phyloP scores from a whole-genome alignment of 2,797 vertebrate genomes.

The Xiphorhynchus erythropygius region DNA sequence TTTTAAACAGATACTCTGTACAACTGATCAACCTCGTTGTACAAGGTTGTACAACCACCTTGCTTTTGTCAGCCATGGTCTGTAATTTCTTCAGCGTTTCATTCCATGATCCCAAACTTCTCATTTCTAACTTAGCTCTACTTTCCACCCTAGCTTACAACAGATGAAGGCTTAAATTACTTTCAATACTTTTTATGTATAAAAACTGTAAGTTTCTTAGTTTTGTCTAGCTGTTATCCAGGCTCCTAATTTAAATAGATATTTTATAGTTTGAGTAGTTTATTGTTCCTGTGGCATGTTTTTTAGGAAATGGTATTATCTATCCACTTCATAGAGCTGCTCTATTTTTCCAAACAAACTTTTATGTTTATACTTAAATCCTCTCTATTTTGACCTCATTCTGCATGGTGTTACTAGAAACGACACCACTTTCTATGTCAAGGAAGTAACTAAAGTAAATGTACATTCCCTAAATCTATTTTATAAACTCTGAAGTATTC shows the following conservation, averaged over 20 bases:
- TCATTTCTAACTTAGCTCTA: background rate
- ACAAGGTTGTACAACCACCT: background rate
- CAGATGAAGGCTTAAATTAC: background rate
- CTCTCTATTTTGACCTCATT: background rate
- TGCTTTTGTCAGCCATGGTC: background rate
- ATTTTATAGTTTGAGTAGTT: background rate
- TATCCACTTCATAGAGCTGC: background rate
- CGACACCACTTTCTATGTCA: background rate
- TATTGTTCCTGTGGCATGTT: background rate
- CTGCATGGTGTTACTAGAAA: background rate
- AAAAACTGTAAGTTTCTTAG: background rate
- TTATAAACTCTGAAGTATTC: background rate
- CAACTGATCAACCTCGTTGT: background rate
- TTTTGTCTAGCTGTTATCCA: background rate
- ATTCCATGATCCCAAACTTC: background rate
- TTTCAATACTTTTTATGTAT: background rate
- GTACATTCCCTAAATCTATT: background rate
- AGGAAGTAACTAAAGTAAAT: background rate
- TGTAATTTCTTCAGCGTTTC: background rate
- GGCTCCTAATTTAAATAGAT: background rate
- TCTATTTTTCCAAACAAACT: background rate
- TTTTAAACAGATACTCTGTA: background rate
- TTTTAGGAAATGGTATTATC: background rate
- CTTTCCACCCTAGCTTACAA: background rate
- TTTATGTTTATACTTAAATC: background rate